phyloP scores from a whole-genome alignment of 2,797 vertebrate species.

The Vespertilio murinus region DNA sequence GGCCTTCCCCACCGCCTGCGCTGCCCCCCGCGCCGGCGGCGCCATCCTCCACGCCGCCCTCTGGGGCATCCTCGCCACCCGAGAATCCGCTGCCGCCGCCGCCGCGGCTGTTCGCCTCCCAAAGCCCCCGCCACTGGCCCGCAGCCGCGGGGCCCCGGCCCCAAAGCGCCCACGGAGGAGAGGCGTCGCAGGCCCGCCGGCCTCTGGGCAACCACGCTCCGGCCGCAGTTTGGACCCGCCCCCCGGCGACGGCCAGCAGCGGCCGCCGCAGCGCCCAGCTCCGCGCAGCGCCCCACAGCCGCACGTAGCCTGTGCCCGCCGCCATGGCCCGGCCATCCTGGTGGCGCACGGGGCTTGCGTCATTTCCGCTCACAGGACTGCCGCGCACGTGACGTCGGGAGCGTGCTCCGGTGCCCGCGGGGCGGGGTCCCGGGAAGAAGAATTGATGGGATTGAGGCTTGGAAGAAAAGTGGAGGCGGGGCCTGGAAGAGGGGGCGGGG shows the following conservation, averaged over 20 bases:
- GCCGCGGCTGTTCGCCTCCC: constrained; percentile 81
- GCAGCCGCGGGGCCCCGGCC: background rate
- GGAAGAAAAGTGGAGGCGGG: background rate
- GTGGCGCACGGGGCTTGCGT: constrained; percentile 60
- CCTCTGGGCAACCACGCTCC: constrained; percentile 5
- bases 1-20: constrained; percentile 83
- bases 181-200: background rate
- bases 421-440: background rate
- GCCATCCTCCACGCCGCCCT: constrained; percentile 80
- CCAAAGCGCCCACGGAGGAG: background rate
- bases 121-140: constrained; percentile 71
- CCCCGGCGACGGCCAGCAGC: background rate
- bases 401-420: rapidly evolving
- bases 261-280: constrained; percentile 63
- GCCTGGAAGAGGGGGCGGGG: rapidly evolving
- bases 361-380: background rate
- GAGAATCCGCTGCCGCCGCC: constrained; percentile 80
- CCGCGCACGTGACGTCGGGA: background rate
- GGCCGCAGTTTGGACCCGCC: background rate
- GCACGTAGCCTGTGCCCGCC: constrained; percentile 82
- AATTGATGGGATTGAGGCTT: too few species aligned
- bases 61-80: constrained; percentile 78
- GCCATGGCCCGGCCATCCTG: constrained; percentile 87
- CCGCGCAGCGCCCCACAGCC: constrained; percentile 80
- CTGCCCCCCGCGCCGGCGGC: constrained; percentile 80